phyloP scores from a whole-genome alignment of 1,140 invertebrate species.

The Catajapyx aquilonaris region DNA sequence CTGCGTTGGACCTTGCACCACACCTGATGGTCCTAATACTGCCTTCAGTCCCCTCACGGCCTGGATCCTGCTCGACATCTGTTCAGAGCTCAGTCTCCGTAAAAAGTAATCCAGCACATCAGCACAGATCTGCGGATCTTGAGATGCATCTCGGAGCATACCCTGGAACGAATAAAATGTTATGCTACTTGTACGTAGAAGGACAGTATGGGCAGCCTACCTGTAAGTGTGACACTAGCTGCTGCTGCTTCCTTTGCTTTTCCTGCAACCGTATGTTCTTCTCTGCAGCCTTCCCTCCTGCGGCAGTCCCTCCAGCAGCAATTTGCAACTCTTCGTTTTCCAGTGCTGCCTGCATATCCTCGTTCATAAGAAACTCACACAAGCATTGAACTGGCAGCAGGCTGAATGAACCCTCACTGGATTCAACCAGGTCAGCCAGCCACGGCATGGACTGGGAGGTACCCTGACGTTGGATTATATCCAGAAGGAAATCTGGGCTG shows the following conservation, averaged over 20 bases:
- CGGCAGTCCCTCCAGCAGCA: neutral
- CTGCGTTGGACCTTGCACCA: too few relatives aligned
- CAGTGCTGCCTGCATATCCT: constrained; percentile 17
- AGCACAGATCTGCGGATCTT: constrained; percentile 22
- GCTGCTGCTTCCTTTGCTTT: constrained; percentile 47
- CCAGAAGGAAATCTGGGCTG: constrained; percentile 76
- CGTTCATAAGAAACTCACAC: constrained; percentile 82
- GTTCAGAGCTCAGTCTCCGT: constrained; percentile 58
- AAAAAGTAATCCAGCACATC: constrained; percentile 88
- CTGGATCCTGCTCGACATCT: constrained; percentile 46
- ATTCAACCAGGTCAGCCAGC: constrained; percentile 83
- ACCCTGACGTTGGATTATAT: constrained; percentile 58
- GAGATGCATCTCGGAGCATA: too few relatives aligned
- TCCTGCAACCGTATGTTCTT: constrained; percentile 16
- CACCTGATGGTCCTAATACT: too few relatives aligned
- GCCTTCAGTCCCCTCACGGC: constrained; percentile 47
- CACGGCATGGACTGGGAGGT: constrained; percentile 87
- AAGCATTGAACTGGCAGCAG: constrained; percentile 86
- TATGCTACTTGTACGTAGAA: too few relatives aligned
- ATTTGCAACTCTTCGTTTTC: constrained; percentile 5
- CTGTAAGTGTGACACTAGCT: constrained; percentile 53
- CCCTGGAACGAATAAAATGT: too few relatives aligned
- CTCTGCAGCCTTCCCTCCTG: neutral
- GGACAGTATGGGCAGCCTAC: constrained; percentile 13
- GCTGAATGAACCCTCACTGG: constrained; percentile 50